Base-by-base conservation (phyloP, 1,140 invertebrate species). In the Ptiloglossa arizonensis region DNA sequence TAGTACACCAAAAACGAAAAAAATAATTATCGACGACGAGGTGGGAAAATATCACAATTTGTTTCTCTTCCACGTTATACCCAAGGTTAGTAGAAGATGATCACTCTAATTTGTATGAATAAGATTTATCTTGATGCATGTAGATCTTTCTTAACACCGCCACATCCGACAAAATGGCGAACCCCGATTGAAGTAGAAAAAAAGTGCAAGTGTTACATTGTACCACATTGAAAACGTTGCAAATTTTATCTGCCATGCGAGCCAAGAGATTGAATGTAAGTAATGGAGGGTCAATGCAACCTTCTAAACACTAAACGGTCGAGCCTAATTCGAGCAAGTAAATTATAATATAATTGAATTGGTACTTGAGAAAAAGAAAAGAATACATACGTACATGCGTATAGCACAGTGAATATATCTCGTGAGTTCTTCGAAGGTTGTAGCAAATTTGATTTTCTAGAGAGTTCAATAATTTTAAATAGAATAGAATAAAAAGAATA, bases 261-360 rank as follows among this genome's bases (percentile, higher is more conserved):
- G 41, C 60, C 6, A 64, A 9, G 9, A 60, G 22, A 44, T 41
- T 13, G 19, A 17, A 17, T 4, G n/a, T 38, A 46, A 35, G 52
- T 46, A 50, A 59, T 41, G 44, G 56, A 50, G 54, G 27, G 64
- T 59, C 52, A 69, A 76, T 69, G 64, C 44, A 76, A 46, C 54
- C 29, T 69, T 76, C 73, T 69, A 69, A 76, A 76, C 66, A 69
- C 38, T 76, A 59, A 76, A 76, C 44, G 44, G 54, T 67, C 32
- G 63, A n/a, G 52, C 35, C 64, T 68, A 66, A 44, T 50, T 69
- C 22, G 46, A 46, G 72, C 57, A 32, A n/a, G 32, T 44, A 41
- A 74, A 74, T 41, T n/a, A 74, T 56, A 67, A 32, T 35, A 74
- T 64, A 74, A 67, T 67, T 13, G 32, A 22, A 62, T 71, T 60